A percentile compares a stretch with the other conserved stretches of the same genome.
phyloP scores from a whole-genome alignment of 2,113 vertebrate species.

The Ophthalmolycus amberensis region DNA sequence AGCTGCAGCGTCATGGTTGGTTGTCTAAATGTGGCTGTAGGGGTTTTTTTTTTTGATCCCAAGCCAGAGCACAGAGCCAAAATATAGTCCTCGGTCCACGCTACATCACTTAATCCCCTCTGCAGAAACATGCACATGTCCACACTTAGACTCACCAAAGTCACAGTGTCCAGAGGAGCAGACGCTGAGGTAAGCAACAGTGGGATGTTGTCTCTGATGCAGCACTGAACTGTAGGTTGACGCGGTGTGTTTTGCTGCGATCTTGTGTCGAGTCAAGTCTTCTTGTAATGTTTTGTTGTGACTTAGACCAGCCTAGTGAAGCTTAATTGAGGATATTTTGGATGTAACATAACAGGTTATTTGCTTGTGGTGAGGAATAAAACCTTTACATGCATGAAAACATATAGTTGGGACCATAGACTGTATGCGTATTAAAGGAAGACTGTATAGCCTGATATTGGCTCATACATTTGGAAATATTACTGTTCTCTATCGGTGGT shows the following conservation, averaged over 20 bases:
- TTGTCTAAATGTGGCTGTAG: constrained; percentile 38
- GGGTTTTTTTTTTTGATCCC: constrained; percentile 8
- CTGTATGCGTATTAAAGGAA: neutral
- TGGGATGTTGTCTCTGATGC: neutral
- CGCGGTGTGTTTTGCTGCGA: neutral
- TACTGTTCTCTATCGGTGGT: neutral
- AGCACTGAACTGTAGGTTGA: neutral
- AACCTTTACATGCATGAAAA: neutral
- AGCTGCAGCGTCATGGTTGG: constrained; percentile 3
- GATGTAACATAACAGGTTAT: neutral
- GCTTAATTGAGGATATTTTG: neutral
- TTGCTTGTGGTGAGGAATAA: neutral
- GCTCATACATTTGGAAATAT: neutral
- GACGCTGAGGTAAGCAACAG: constrained; percentile 35
- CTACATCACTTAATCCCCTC: constrained; percentile 52
- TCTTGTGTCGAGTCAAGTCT: neutral
- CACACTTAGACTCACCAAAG: constrained; percentile 35
- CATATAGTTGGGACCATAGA: neutral
- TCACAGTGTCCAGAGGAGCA: constrained; percentile 28
- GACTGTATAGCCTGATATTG: neutral
- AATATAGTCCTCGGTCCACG: constrained; percentile 36
- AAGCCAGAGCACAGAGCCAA: constrained; percentile 50
- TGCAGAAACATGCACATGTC: constrained; percentile 62
- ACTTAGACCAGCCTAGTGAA: too few species aligned
- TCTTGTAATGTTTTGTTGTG: neutral